phyloP scores from a whole-genome alignment of 2,888 invertebrate genomes.

The Elegia similella region DNA sequence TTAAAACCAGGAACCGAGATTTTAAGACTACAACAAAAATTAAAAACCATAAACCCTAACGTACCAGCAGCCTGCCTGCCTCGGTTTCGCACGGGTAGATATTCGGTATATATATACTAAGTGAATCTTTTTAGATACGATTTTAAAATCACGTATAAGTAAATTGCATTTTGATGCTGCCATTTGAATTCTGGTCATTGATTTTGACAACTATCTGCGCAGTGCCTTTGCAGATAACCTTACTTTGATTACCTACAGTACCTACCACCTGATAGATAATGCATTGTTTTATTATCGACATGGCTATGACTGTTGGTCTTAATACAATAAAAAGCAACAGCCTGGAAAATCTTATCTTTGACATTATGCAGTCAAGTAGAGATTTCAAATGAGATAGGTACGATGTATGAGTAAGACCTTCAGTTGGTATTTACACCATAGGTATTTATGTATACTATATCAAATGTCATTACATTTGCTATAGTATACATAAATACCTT shows the following conservation, averaged over 20 bases:
- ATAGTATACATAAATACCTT: too few species aligned
- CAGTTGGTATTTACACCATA: too few species aligned
- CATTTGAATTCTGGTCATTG: slow-evolving; percentile 7
- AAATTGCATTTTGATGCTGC: neutral
- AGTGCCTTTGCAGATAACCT: slow-evolving; percentile 14
- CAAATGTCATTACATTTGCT: too few species aligned
- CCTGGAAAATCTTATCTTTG: neutral
- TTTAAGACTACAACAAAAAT: too few species aligned
- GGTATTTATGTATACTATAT: too few species aligned
- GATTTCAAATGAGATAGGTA: neutral
- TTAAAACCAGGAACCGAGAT: too few species aligned
- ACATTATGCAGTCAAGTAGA: neutral
- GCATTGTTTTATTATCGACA: neutral
- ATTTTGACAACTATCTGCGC: slow-evolving; percentile 13
- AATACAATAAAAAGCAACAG: neutral
- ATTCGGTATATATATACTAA: too few species aligned
- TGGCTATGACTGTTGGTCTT: neutral
- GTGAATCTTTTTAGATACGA: too few species aligned
- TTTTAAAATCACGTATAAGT: neutral
- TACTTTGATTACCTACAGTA: slow-evolving; percentile 1
- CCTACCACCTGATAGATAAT: slow-evolving; percentile 6
- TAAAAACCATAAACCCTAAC: too few species aligned
- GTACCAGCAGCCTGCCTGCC: too few species aligned
- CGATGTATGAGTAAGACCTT: neutral
- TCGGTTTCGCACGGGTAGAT: too few species aligned